phyloP scores from a whole-genome alignment of 2,113 vertebrate genomes.

The Egretta garzetta region DNA sequence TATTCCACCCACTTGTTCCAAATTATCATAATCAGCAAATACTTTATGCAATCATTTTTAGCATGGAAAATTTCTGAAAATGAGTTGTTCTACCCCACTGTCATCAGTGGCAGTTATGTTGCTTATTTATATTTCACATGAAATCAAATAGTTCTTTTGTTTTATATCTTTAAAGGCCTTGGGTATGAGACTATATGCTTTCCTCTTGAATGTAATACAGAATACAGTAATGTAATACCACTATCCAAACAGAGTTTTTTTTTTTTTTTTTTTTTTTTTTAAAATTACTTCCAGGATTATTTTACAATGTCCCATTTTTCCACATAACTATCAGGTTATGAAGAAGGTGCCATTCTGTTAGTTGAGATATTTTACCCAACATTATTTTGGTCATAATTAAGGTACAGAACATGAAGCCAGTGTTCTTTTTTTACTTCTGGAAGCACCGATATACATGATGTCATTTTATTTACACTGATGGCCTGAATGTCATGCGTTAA shows the following conservation, averaged over 20 bases:
- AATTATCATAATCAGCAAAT: not conserved
- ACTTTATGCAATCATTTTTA: not conserved
- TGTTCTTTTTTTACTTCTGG: not conserved
- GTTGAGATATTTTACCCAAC: not conserved
- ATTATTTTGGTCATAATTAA: not conserved
- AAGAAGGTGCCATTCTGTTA: not conserved
- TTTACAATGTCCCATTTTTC: not conserved
- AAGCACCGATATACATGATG: not conserved
- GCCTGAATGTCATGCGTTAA: not conserved
- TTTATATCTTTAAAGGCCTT: not conserved
- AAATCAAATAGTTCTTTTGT: not conserved
- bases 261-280: not conserved
- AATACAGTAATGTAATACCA: not conserved
- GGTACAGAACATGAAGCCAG: not conserved
- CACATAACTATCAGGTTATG: not conserved
- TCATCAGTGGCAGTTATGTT: not conserved
- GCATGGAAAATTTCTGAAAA: not conserved
- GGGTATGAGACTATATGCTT: not conserved
- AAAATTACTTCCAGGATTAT: not conserved
- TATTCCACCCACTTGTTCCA: not conserved
- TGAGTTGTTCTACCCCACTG: not conserved
- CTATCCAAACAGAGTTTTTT: not conserved
- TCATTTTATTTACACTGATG: not conserved
- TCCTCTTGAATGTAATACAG: not conserved
- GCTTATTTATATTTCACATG: not conserved